Conservation (phyloP, 2,113 vertebrate genomes). For the Protobothrops mucrosquamatus region DNA sequence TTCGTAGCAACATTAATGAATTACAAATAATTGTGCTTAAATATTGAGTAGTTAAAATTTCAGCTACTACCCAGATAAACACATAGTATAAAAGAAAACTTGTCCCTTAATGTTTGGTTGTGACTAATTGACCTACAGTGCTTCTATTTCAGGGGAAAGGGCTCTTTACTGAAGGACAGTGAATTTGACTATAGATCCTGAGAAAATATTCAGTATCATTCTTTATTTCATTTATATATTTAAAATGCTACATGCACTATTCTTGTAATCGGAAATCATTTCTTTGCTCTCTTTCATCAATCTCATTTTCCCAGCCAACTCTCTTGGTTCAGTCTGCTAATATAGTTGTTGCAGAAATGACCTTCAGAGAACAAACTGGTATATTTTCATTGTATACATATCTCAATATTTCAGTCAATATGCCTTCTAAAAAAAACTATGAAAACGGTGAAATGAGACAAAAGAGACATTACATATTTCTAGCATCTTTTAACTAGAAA, state of each 20-base stretch:
- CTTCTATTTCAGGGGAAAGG: background rate
- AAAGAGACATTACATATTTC: background rate
- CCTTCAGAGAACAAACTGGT: background rate
- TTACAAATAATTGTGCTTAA: background rate
- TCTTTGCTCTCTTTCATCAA: background rate
- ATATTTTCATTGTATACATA: constrained; percentile 32
- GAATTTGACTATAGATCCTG: background rate
- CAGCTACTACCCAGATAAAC: background rate
- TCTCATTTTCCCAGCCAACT: constrained; percentile 20
- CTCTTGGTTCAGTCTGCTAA: constrained; percentile 19
- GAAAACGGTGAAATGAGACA: background rate
- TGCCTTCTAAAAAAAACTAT: background rate
- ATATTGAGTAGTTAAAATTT: background rate
- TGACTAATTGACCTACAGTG: background rate
- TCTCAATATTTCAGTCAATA: background rate
- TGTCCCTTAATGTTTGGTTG: accelerated
- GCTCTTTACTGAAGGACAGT: accelerated
- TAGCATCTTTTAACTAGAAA: constrained; percentile 4
- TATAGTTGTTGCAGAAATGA: background rate
- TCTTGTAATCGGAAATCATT: background rate
- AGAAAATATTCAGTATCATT: background rate
- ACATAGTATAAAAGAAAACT: background rate
- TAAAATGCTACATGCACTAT: background rate
- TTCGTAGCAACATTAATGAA: accelerated
- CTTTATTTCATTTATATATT: background rate